Conservation (phyloP, 2,113 vertebrate species). For the Eurypyga helias region DNA sequence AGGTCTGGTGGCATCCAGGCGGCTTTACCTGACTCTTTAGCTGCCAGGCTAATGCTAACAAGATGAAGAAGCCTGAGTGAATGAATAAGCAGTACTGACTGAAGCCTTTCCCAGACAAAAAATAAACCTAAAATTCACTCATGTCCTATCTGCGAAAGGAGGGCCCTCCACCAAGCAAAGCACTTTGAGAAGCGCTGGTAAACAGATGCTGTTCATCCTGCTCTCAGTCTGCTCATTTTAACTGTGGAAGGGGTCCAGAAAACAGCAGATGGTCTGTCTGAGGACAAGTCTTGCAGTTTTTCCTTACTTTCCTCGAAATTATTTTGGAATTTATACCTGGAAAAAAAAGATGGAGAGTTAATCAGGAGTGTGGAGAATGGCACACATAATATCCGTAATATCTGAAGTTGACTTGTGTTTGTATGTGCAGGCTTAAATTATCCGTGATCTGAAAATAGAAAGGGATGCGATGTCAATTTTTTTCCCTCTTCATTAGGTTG, state of each 20-base stretch:
- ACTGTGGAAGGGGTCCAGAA: constrained; percentile 33
- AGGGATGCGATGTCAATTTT: neutral
- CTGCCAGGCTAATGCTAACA: neutral
- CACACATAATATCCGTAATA: neutral
- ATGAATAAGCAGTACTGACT: neutral
- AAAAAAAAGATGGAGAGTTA: neutral
- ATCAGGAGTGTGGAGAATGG: neutral
- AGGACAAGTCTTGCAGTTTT: neutral
- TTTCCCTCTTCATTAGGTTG: neutral
- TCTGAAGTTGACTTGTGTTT: neutral
- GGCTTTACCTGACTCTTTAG: neutral
- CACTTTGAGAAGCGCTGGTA: neutral
- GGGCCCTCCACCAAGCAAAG: neutral
- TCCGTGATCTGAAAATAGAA: neutral
- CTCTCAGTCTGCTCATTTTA: constrained; percentile 23
- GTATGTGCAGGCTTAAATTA: neutral
- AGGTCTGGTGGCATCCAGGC: neutral
- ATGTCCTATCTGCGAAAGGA: neutral
- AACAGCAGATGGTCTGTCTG: rapidly evolving
- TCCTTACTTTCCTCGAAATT: rapidly evolving
- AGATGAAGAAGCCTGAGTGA: neutral
- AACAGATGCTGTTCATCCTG: neutral
- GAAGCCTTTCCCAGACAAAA: neutral
- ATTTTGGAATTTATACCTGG: neutral
- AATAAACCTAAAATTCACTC: neutral